These are phyloP conservation scores for Hetaerina titia DNA, from an alignment of 2,888 invertebrate species.

Conservation along the genomic window DNA sequence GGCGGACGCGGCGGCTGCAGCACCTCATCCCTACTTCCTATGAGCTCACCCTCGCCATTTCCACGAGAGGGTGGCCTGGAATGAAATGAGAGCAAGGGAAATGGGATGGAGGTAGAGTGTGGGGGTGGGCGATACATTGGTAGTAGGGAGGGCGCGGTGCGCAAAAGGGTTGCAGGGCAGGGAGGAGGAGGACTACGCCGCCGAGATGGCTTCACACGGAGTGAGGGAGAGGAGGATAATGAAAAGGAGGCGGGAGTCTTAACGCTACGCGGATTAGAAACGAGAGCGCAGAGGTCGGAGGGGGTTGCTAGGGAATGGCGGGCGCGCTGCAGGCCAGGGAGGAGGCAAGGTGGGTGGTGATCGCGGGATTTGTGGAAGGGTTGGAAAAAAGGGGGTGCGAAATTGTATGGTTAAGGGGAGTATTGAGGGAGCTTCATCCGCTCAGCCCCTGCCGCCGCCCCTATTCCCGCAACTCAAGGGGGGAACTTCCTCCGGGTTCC, in stretches of 20 bases:
- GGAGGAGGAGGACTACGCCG: neutral
- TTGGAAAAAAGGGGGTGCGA: conserved; percentile 5
- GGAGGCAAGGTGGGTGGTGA: neutral
- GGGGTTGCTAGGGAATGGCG: neutral
- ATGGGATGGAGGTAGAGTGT: neutral
- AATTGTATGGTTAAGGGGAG: neutral
- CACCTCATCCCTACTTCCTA: too few species aligned
- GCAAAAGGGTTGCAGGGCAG: too few species aligned
- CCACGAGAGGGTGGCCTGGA: neutral
- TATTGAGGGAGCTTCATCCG: neutral
- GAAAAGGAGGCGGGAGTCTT: conserved; percentile 23
- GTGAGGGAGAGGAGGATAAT: neutral
- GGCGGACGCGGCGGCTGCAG: too few species aligned
- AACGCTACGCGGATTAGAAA: neutral
- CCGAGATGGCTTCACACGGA: neutral
- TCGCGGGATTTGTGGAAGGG: neutral
- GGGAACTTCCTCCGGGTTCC: neutral
- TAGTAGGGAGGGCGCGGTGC: neutral
- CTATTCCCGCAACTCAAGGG: neutral
- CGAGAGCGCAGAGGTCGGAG: neutral
- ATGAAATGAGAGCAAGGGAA: neutral
- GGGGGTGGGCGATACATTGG: neutral
- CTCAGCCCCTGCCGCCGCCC: neutral
- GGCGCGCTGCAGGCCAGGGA: neutral
- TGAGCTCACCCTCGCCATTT: neutral